These are phyloP conservation scores for Rhogogaster chlorosoma DNA, from an alignment of 2,888 invertebrate species.

Conservation along the genomic window DNA sequence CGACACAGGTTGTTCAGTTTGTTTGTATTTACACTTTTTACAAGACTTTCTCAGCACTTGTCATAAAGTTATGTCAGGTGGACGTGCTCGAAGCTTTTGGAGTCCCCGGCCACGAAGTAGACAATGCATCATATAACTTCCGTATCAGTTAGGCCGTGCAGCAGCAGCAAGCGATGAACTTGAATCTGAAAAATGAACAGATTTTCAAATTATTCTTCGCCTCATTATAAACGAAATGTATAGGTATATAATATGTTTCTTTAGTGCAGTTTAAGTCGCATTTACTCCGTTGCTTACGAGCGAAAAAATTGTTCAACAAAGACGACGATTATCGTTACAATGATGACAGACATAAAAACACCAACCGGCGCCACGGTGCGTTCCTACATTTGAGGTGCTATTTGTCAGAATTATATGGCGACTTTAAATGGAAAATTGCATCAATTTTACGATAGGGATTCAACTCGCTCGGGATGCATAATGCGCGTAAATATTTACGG, in stretches of 20 bases:
- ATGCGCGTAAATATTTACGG: constrained; percentile 9
- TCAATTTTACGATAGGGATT: constrained; percentile 24
- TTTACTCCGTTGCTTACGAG: not conserved
- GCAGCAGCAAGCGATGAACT: not conserved
- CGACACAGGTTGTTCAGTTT: not conserved
- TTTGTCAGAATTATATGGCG: not conserved
- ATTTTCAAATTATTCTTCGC: not conserved
- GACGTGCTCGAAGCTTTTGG: constrained; percentile 63
- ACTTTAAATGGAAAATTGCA: constrained; percentile 22
- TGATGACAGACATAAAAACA: constrained; percentile 16
- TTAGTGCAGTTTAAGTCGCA: no score
- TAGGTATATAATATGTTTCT: not conserved
- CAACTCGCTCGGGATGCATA: constrained; percentile 9
- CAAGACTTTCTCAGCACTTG: not conserved
- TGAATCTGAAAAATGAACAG: not conserved
- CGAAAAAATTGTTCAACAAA: not conserved
- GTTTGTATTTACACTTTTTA: constrained; percentile 8
- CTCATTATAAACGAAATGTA: not conserved
- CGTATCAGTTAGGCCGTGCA: constrained; percentile 6
- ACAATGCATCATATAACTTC: constrained; percentile 62
- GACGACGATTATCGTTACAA: not conserved
- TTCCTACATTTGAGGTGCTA: not conserved
- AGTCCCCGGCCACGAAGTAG: constrained; percentile 61
- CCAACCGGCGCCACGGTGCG: constrained; percentile 10
- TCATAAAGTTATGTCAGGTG: constrained; percentile 59